phyloP scores from a whole-genome alignment of 2,888 invertebrate genomes.

The Orchestes rusci region DNA sequence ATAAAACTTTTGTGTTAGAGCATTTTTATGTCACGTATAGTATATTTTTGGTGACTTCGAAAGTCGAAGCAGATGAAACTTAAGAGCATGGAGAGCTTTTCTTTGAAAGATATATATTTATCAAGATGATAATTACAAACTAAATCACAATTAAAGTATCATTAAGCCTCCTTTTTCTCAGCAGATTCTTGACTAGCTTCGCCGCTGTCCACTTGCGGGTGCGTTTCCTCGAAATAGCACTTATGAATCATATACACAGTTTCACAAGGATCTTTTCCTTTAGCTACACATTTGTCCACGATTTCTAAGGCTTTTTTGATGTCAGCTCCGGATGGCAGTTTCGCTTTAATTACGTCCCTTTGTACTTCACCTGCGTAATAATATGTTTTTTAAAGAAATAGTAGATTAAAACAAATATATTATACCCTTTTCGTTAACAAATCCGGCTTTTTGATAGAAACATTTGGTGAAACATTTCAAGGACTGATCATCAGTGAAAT shows the following conservation, averaged over 20 bases:
- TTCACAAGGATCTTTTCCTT: slow-evolving; percentile 31
- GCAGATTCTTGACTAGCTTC: slow-evolving; percentile 2
- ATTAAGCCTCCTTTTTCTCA: slow-evolving; percentile 10
- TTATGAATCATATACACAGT: slow-evolving; percentile 32
- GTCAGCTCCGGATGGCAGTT: slow-evolving; percentile 28
- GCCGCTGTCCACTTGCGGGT: slow-evolving; percentile 10
- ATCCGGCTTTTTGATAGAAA: slow-evolving; percentile 33
- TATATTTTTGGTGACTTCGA: no score
- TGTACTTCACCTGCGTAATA: no score
- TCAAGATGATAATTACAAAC: no score
- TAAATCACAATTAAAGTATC: no score
- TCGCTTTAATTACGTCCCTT: slow-evolving; percentile 29
- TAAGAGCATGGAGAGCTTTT: no score
- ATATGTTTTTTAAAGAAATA: no score
- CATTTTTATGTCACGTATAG: no score
- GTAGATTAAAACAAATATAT: no score
- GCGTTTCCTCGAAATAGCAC: slow-evolving; percentile 31
- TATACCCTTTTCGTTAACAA: slow-evolving; percentile 29
- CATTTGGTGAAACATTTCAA: slow-evolving; percentile 34
- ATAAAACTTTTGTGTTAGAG: no score
- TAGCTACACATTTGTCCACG: slow-evolving; percentile 30
- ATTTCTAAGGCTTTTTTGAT: slow-evolving; percentile 29
- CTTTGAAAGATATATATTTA: no score
- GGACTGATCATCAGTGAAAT: slow-evolving; percentile 30
- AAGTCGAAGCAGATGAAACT: no score